These are phyloP conservation scores for Carduelis carduelis DNA, from an alignment of 2,797 vertebrate species.

Conservation along the genomic window DNA sequence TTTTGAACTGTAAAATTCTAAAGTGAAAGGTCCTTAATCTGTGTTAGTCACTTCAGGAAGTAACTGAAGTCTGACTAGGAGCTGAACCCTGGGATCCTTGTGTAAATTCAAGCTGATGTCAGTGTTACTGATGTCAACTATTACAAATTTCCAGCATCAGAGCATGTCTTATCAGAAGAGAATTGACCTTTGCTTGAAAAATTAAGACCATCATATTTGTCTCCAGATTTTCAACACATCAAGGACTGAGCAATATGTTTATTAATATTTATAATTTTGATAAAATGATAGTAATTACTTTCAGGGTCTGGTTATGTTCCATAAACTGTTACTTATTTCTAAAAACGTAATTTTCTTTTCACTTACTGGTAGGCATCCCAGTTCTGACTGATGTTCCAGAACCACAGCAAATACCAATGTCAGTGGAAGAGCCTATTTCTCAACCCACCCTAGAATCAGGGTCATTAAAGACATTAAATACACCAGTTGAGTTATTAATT, in stretches of 20 bases:
- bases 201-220: neutral
- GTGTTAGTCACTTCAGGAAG: neutral
- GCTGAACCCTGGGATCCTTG: neutral
- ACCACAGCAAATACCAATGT: neutral
- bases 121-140: neutral
- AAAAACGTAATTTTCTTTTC: neutral
- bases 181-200: neutral
- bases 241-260: neutral
- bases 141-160: neutral
- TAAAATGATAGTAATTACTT: neutral
- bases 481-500: neutral
- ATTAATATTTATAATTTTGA: neutral
- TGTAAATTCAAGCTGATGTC: neutral
- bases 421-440: neutral
- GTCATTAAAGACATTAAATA: neutral
- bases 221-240: neutral
- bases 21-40: neutral
- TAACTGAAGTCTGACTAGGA: neutral
- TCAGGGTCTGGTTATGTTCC: neutral
- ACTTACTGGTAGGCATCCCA: neutral
- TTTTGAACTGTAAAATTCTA: neutral
- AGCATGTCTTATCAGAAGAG: neutral
- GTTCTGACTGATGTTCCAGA: neutral
- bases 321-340: neutral
- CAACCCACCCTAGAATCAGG: neutral